Percentiles rank a stretch among this genome's conserved stretches.
These are phyloP conservation scores for Poeciliopsis paucimaculata DNA, from an alignment of 2,797 vertebrate species.

Conservation along the genomic window DNA sequence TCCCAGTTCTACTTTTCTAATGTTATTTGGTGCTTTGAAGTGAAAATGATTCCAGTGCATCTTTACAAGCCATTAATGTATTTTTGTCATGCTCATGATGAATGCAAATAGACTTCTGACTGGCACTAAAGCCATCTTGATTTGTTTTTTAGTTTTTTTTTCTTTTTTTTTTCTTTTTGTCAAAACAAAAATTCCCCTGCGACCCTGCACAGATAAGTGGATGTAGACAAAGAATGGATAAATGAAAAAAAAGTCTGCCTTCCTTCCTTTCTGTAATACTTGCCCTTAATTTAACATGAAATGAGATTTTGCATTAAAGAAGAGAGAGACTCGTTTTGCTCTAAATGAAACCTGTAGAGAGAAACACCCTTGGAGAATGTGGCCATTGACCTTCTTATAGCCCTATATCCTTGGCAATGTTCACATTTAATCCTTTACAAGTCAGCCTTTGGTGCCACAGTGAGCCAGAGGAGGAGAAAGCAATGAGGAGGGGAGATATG, in stretches of 20 bases:
- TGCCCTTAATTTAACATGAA: slow-evolving; percentile 27
- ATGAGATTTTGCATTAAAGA: slow-evolving; percentile 28
- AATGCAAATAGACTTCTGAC: background rate
- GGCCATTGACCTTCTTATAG: slow-evolving; percentile 68
- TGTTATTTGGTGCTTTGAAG: background rate
- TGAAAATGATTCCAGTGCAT: background rate
- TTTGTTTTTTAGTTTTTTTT: background rate
- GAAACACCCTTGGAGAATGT: slow-evolving; percentile 50
- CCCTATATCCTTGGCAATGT: slow-evolving; percentile 60
- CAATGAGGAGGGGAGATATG: slow-evolving; percentile 29
- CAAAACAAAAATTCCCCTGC: background rate
- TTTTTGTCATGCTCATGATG: background rate
- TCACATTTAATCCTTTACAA: slow-evolving; percentile 65
- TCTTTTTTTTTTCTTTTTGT: no score
- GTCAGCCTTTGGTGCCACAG: slow-evolving; percentile 44
- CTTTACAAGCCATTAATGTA: background rate
- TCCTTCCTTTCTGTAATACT: slow-evolving; percentile 1
- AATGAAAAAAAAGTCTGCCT: background rate
- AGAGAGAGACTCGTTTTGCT: slow-evolving; percentile 16
- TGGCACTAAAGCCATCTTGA: background rate
- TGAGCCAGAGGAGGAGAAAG: slow-evolving; percentile 14
- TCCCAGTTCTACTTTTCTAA: background rate
- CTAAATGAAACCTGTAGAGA: slow-evolving; percentile 44
- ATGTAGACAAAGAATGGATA: background rate
- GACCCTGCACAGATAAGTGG: background rate